These are phyloP conservation scores for Vulpes lagopus DNA, from an alignment of 2,113 vertebrate species.

Conservation along the genomic window DNA sequence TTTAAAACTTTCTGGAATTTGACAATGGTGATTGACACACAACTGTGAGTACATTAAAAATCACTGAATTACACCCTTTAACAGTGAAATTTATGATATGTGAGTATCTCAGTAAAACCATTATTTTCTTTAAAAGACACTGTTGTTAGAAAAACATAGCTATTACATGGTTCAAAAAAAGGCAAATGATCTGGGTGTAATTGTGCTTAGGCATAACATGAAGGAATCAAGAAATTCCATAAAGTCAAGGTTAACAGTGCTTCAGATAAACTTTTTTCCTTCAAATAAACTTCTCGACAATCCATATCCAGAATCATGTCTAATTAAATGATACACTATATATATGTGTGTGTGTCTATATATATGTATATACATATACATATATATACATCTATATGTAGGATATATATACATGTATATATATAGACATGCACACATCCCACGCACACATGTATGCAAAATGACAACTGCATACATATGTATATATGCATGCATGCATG, in stretches of 20 bases:
- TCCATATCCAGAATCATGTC: neutral
- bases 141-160: neutral
- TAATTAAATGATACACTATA: neutral
- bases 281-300: neutral
- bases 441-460: neutral
- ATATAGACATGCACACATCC: neutral
- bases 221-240: conserved; percentile 44
- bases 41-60: neutral
- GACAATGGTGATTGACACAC: neutral
- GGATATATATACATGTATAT: neutral
- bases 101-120: neutral
- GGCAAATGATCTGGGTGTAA: neutral
- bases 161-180: neutral
- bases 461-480: neutral
- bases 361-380: neutral
- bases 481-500: no score
- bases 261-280: neutral
- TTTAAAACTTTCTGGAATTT: neutral
- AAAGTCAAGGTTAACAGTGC: neutral
- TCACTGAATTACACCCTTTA: neutral
- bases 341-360: neutral
- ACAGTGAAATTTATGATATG: neutral
- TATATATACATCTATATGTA: neutral
- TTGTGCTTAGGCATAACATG: neutral
- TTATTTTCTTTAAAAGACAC: neutral